These are phyloP conservation scores for Boloria euphrosyne DNA, from an alignment of 2,888 invertebrate genomes.

Conservation along the genomic window DNA sequence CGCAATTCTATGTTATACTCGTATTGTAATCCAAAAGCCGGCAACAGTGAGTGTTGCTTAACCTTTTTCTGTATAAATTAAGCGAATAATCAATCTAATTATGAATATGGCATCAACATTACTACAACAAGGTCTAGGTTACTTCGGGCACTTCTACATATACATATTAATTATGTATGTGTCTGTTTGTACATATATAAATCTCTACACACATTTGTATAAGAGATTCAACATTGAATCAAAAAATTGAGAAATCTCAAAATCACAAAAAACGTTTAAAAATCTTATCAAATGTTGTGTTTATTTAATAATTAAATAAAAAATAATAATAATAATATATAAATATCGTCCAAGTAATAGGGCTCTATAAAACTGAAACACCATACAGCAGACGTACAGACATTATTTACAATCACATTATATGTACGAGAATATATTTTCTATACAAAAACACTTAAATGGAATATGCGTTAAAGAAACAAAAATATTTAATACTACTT, in stretches of 20 bases:
- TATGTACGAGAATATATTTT: conserved; percentile 12
- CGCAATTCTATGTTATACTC: too few relatives aligned
- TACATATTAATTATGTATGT: conserved; percentile 35
- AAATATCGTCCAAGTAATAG: conserved; percentile 30
- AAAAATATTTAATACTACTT: conserved; percentile 47
- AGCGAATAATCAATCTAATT: conserved; percentile 33
- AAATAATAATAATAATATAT: conserved; percentile 1
- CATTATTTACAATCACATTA: conserved; percentile 16
- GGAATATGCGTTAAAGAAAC: conserved; percentile 49
- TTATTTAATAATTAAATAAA: background rate
- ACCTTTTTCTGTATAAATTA: conserved; percentile 15
- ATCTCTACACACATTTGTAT: background rate
- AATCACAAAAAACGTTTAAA: too few relatives aligned
- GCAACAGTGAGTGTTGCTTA: conserved; percentile 18
- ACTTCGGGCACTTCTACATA: conserved; percentile 53
- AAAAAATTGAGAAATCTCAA: too few relatives aligned
- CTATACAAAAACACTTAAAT: conserved; percentile 48
- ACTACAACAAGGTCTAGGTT: conserved; percentile 44
- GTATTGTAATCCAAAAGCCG: conserved; percentile 20
- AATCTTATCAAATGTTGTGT: too few relatives aligned
- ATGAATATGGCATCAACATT: conserved; percentile 59
- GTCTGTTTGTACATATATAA: conserved; percentile 33
- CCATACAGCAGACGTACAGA: conserved; percentile 7
- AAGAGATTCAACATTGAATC: too few relatives aligned
- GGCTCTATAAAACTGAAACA: background rate